These are phyloP conservation scores for Teleogryllus oceanicus DNA, from an alignment of 2,888 invertebrate genomes.

Conservation along the genomic window DNA sequence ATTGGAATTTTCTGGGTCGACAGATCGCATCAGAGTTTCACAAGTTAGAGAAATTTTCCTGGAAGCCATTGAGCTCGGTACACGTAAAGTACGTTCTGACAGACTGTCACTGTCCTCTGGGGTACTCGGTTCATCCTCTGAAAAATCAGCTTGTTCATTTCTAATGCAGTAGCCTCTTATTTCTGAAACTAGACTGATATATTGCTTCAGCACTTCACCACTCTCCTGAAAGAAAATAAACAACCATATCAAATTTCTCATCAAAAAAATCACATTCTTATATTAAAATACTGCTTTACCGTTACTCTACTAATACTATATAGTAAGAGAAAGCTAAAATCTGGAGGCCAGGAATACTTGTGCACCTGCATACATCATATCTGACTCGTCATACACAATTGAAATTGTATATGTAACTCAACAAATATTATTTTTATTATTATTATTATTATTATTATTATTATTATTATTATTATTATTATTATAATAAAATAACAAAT, in stretches of 20 bases:
- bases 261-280: background rate
- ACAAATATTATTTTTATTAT: too few relatives aligned
- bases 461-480: too few relatives aligned
- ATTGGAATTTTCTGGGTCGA: constrained; percentile 30
- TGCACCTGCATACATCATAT: too few relatives aligned
- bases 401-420: too few relatives aligned
- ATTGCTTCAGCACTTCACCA: constrained; percentile 44
- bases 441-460: too few relatives aligned
- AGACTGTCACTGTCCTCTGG: constrained; percentile 37
- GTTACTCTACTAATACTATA: too few relatives aligned
- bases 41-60: constrained; percentile 72
- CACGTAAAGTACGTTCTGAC: constrained; percentile 41
- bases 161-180: constrained; percentile 59
- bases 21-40: constrained; percentile 51
- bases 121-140: constrained; percentile 35
- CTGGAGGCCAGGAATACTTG: too few relatives aligned
- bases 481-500: too few relatives aligned
- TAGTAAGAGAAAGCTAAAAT: too few relatives aligned
- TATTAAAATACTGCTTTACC: too few relatives aligned
- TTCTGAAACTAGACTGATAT: constrained; percentile 51
- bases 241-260: constrained; percentile 26
- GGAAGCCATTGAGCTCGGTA: constrained; percentile 46
- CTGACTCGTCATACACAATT: too few relatives aligned
- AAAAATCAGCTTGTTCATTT: constrained; percentile 46
- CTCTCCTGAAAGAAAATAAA: constrained; percentile 40